These are phyloP conservation scores for Diadophis punctatus DNA, from an alignment of 2,113 vertebrate species.

Conservation along the genomic window DNA sequence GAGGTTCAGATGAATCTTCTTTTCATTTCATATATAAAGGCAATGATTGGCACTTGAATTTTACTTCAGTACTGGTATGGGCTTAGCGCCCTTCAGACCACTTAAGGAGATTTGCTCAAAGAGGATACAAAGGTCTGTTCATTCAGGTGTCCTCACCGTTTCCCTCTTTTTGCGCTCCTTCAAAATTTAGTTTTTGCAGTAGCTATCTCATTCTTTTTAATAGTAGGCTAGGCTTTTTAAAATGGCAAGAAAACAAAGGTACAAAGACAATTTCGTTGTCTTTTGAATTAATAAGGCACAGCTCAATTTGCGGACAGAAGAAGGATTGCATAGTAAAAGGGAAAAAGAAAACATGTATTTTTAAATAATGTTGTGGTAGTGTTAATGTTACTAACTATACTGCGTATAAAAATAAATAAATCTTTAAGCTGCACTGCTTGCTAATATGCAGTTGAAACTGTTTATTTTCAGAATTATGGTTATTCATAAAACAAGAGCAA, in stretches of 20 bases:
- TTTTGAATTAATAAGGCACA: neutral
- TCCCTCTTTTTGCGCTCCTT: neutral
- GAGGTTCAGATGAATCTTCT: neutral
- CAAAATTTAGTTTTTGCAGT: neutral
- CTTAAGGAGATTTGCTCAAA: neutral
- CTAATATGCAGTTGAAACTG: neutral
- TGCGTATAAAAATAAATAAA: neutral
- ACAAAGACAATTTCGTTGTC: neutral
- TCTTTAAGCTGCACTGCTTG: neutral
- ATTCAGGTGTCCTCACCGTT: neutral
- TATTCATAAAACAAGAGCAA: neutral
- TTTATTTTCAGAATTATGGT: neutral
- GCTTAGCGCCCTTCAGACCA: neutral
- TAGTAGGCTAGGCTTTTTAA: neutral
- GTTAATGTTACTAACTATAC: neutral
- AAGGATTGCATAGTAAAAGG: neutral
- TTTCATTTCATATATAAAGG: neutral
- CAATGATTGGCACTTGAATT: neutral
- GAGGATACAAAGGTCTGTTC: neutral
- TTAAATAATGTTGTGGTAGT: neutral
- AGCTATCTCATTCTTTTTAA: neutral
- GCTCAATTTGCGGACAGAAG: neutral
- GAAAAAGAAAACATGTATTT: neutral
- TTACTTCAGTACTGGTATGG: neutral
- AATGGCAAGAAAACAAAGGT: neutral